Conservation (phyloP, 1,140 invertebrate genomes). For the Rhysida immarginata region DNA sequence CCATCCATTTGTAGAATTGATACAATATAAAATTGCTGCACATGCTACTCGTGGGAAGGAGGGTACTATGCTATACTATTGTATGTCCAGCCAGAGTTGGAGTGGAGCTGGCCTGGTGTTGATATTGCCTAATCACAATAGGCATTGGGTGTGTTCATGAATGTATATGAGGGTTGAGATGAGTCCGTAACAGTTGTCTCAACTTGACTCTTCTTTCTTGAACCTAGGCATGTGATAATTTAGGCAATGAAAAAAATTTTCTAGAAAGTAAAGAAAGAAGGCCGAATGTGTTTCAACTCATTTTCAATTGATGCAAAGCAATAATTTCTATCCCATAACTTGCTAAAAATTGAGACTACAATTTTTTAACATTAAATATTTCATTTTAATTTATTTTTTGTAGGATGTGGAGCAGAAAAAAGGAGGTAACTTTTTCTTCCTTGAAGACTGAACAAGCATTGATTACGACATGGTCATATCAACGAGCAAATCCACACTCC, state of each 20-base stretch:
- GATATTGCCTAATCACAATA: too few relatives aligned
- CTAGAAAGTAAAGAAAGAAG: neutral
- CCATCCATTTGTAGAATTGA: too few relatives aligned
- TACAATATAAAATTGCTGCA: too few relatives aligned
- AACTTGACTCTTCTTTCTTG: neutral
- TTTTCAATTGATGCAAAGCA: neutral
- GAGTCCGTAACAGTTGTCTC: too few relatives aligned
- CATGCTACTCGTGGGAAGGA: too few relatives aligned
- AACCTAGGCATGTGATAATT: neutral
- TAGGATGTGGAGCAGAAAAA: constrained; percentile 93
- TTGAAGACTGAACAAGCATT: constrained; percentile 83
- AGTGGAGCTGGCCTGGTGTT: too few relatives aligned
- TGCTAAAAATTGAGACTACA: constrained; percentile 7
- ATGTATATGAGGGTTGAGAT: too few relatives aligned
- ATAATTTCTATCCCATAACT: neutral
- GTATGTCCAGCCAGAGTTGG: too few relatives aligned
- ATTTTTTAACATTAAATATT: neutral
- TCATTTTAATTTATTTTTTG: constrained; percentile 24
- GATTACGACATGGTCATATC: too few relatives aligned
- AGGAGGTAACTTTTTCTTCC: constrained; percentile 95
- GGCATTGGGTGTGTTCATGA: too few relatives aligned
- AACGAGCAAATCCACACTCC: too few relatives aligned
- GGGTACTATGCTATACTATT: too few relatives aligned
- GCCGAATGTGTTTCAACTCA: neutral
- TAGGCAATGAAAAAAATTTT: neutral